A percentile compares a stretch with the other conserved stretches of the same genome.
Conservation (phyloP, 2,797 vertebrate species). For the Erpetoichthys calabaricus region DNA sequence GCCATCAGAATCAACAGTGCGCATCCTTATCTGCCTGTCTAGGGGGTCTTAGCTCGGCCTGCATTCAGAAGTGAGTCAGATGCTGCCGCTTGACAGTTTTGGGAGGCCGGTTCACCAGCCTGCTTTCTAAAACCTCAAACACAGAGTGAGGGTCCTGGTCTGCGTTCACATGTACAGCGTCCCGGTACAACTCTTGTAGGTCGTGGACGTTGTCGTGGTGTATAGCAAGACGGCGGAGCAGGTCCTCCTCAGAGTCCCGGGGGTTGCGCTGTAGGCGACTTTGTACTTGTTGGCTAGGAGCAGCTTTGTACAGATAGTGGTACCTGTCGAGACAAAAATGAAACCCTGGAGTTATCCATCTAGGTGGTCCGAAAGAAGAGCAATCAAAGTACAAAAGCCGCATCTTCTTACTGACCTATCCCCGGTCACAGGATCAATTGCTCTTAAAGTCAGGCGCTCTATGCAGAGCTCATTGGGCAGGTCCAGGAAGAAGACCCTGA, state of each 20-base stretch:
- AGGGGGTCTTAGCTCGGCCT: no score
- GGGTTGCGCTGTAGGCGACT: constrained; percentile 57
- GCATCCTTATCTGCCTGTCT: no score
- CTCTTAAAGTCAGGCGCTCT: constrained; percentile 59
- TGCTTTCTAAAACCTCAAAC: constrained; percentile 70
- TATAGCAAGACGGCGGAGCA: constrained; percentile 31
- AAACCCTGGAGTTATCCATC: not conserved
- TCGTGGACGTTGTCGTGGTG: constrained; percentile 37
- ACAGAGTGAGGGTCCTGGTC: constrained; percentile 69
- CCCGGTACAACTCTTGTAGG: constrained; percentile 54
- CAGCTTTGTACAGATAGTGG: constrained; percentile 56
- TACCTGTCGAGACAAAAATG: constrained; percentile 41
- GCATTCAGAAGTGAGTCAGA: no score
- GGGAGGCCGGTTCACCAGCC: constrained; percentile 46
- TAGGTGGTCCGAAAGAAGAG: not conserved
- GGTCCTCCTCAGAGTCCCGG: constrained; percentile 31
- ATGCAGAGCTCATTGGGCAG: constrained; percentile 55
- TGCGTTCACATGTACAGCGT: constrained; percentile 52
- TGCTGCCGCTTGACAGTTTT: constrained; percentile 1
- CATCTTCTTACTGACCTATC: constrained; percentile 51
- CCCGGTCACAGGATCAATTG: constrained; percentile 63
- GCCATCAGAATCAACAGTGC: no score
- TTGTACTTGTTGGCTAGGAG: constrained; percentile 48
- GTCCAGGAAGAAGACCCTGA: constrained; percentile 75
- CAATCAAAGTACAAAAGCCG: no score